Conservation (phyloP, 2,113 vertebrate species). For the Tychaedon coryphoeus region DNA sequence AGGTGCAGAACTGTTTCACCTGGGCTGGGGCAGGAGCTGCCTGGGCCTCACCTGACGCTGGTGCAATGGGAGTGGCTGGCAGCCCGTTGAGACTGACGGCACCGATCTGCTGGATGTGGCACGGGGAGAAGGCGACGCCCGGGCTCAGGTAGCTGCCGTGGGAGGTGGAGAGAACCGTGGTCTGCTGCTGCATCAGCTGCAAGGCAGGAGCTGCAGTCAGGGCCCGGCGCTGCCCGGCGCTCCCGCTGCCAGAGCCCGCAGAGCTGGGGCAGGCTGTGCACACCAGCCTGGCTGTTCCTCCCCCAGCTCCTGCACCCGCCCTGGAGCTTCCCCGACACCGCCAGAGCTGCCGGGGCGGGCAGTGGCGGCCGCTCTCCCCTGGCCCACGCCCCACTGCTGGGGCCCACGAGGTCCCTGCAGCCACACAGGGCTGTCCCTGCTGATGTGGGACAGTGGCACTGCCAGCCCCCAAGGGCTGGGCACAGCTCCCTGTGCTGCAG, state of each 20-base stretch:
- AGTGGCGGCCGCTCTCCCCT: neutral
- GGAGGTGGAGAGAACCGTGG: slow-evolving; percentile 92
- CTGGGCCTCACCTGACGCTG: slow-evolving; percentile 84
- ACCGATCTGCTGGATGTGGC: slow-evolving; percentile 97
- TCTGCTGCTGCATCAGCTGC: slow-evolving; percentile 99
- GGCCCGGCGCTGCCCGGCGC: neutral
- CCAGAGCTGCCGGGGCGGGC: neutral
- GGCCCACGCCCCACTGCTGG: no score
- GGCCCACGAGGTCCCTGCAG: neutral
- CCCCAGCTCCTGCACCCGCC: neutral
- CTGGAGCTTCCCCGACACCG: fast-evolving
- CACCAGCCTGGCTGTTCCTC: neutral
- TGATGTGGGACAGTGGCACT: fast-evolving
- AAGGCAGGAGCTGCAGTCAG: neutral
- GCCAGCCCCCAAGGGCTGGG: neutral
- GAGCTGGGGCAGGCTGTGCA: neutral
- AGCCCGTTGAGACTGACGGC: slow-evolving; percentile 96
- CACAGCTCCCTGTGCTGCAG: neutral
- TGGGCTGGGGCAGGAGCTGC: neutral
- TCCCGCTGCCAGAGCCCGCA: neutral
- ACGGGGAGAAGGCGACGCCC: slow-evolving; percentile 89
- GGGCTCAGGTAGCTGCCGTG: slow-evolving; percentile 95
- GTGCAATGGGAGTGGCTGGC: slow-evolving; percentile 84
- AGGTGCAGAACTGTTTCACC: neutral
- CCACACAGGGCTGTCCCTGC: neutral